Base-by-base conservation (phyloP, 2,113 vertebrate genomes). In the Eulacestoma nigropectus region DNA sequence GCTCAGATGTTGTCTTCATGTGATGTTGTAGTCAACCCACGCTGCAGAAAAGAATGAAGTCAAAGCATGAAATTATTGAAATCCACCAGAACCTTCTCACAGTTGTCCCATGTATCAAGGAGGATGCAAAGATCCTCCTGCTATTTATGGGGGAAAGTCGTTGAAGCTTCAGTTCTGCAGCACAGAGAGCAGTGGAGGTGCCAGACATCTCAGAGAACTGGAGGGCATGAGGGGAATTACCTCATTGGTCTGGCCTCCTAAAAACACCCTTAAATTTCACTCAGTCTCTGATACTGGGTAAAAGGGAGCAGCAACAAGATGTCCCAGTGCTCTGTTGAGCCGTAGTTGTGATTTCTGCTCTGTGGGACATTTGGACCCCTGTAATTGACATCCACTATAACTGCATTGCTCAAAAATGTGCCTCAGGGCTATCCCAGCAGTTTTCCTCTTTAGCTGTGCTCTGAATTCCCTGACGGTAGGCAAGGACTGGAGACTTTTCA, bases 1-100 rank as follows among this genome's bases (percentile, higher is more conserved):
- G 8, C 39, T 95, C n/a, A 32, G 49, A 16, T 35, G 7, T 42
- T 82, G 7, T 47, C 44, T 89, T 78, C 17, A 13, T 30, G 11
- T 0, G 2, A 9, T 49, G 7, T 14, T 47, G 25, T 44, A 85
- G 49, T 46, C 1, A 4, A 30, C 26, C 29, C 5, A 7, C 20
- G 47, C 44, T 72, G 25, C 25, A 67, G 37, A 23, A 83, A 87
- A 74, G 21, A 64, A 52, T 35, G 15, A 89, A 32, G 10, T 14
- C 46, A 68, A 75, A 9, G 3, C 29, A 37, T 22, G 11, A 59
- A 75, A 63, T 41, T 37, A 64, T 17, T n/a, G 16, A 74, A 68
- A 55, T 52, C 16, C 4, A 41, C 21, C 29, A 4, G 21, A 52
- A 44, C 9, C 7, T 77, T 84, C 30, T 56, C 30, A 13, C 10